Evolutionary conservation across 64 coral and sea anemone genomes (phyloP), one percentile per base, ranked within the genome.

Genomic region (Cladopsammia gracilis): DNA sequence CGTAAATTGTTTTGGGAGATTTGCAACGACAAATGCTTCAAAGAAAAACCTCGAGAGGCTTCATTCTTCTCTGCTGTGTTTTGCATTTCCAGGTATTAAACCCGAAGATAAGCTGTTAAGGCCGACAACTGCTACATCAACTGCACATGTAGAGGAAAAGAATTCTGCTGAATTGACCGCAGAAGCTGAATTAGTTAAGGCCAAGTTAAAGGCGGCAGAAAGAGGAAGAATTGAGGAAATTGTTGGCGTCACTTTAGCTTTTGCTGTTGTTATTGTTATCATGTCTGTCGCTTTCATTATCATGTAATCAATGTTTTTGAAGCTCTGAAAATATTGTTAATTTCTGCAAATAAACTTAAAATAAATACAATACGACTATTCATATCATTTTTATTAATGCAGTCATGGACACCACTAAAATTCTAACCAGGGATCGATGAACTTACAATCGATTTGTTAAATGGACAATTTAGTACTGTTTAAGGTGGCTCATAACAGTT

Each of bases 211-310:
- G 20, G 48, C 75, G 5, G 3, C 6, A 3, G 60, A 84, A 67
- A 84, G 10, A 62, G 80, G 80, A 15, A 16, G 80, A 51, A 11
- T 84, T 22, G 60, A 43, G 1, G 80, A 84, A 67, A 84, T 84
- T 11, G 23, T 84, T 68, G 80, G 80, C 7, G 80, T 84, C 19
- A 84, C 80, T 84, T 50, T 84, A 5, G 80, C 18, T 49, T 84
- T 84, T 62, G 80, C 80, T 49, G 80, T 26, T 23, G 7, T 68
- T 24, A 84, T 84, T 65, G 80, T 67, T 22, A 50, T 67, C 4
- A 84, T 84, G 80, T 84, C 80, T 51, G 62, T 84, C 8, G 62
- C 61, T 4, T 84, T 84, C 43, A 49, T 84, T 68, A 15, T 67
- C 80, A 84, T 84, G 61, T 84, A 64, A 62, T 64, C 46, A 49